Conservation (phyloP, 2,888 invertebrate genomes). For the Chymomyza amoena region DNA sequence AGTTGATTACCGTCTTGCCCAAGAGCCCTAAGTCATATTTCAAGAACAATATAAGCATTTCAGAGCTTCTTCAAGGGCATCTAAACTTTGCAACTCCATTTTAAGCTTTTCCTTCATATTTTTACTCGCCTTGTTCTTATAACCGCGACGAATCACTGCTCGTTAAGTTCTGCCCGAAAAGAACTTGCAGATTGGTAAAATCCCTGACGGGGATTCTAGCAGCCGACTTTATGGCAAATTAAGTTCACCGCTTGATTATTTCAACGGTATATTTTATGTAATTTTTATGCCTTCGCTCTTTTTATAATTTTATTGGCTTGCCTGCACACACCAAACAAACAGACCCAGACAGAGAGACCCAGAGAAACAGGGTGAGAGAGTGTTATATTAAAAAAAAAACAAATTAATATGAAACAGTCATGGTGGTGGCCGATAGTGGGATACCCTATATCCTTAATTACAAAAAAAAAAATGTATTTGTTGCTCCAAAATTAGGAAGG, state of each 20-base stretch:
- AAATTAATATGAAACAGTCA: neutral
- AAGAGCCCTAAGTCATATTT: too few relatives aligned
- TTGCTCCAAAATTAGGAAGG: too few relatives aligned
- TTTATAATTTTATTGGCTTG: slow-evolving; percentile 12
- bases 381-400: neutral
- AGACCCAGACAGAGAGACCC: slow-evolving; percentile 14
- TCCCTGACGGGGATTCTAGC: neutral
- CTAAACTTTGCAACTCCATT: neutral
- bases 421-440: neutral
- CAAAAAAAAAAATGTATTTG: too few relatives aligned
- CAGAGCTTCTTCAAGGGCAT: neutral
- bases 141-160: slow-evolving; percentile 20
- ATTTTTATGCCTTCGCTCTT: slow-evolving; percentile 6
- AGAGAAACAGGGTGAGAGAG: neutral
- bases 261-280: slow-evolving; percentile 58
- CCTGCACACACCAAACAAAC: slow-evolving; percentile 9
- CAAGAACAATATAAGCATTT: too few relatives aligned
- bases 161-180: slow-evolving; percentile 24
- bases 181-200: slow-evolving; percentile 4
- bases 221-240: slow-evolving; percentile 64
- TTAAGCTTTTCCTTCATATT: neutral
- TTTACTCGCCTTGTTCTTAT: slow-evolving; percentile 1
- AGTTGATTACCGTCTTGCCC: too few relatives aligned
- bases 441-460: neutral
- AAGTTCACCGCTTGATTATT: slow-evolving; percentile 70